A percentile compares a stretch with the other conserved stretches of the same genome.
These are phyloP conservation scores for Drosophila mulleri DNA, from an alignment of 2,888 invertebrate genomes.

Conservation along the genomic window DNA sequence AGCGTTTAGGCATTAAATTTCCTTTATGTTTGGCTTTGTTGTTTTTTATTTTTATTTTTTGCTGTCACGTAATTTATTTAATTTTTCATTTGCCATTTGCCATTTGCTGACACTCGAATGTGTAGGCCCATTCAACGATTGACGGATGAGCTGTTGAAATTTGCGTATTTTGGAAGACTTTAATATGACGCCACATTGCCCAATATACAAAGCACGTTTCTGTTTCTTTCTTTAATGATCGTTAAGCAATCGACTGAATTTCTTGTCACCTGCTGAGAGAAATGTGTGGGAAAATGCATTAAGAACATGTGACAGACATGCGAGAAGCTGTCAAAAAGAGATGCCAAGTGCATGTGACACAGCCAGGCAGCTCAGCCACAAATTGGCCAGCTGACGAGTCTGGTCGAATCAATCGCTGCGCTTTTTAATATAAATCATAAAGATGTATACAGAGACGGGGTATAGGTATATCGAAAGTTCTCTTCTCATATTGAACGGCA, in stretches of 20 bases:
- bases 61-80: slow-evolving; percentile 28
- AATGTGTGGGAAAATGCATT: slow-evolving; percentile 43
- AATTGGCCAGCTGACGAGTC: slow-evolving; percentile 27
- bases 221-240: slow-evolving; percentile 5
- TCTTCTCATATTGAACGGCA: not conserved
- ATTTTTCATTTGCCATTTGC: slow-evolving; percentile 23
- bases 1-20: slow-evolving; percentile 29
- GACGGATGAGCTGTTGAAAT: slow-evolving; percentile 31
- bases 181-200: not conserved
- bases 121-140: slow-evolving; percentile 35
- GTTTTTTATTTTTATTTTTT: not conserved
- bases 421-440: not conserved
- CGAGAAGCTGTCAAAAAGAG: slow-evolving; percentile 57
- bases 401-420: slow-evolving; percentile 27
- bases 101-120: slow-evolving; percentile 46
- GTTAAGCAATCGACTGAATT: slow-evolving; percentile 17
- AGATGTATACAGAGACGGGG: not conserved
- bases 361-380: slow-evolving; percentile 9
- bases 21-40: not conserved
- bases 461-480: not conserved
- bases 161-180: not conserved
- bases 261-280: slow-evolving; percentile 29
- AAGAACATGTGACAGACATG: slow-evolving; percentile 35
- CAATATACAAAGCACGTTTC: slow-evolving; percentile 2
- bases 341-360: slow-evolving; percentile 41